Evolutionary conservation across 2,113 vertebrate species (phyloP), one percentile per base, ranked within the genome.

Genomic region (Elaphurus davidianus): DNA sequence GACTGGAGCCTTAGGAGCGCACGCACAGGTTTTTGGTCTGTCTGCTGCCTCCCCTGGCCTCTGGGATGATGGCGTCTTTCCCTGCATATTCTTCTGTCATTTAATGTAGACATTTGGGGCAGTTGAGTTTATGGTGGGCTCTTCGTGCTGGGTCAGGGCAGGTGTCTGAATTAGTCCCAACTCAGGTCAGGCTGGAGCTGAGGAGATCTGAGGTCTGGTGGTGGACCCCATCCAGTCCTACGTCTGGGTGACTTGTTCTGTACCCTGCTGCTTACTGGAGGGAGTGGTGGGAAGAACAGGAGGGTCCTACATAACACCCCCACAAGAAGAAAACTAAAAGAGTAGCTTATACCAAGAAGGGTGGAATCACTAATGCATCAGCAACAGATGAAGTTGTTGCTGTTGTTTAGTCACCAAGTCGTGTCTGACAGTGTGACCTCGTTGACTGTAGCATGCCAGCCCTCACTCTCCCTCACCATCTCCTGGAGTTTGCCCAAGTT

Each of bases 221-320:
- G 21, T 15, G 54, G 17, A 1, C 7, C 0, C 23, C 50, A 16
- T 82, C 47, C 30, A 50, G 55, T 59, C 47, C 33, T 87, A 3
- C 0, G 9, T 14, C 10, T 50, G n/a, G 12, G n/a, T 5, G 50
- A 8, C 12, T n/a, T 62, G 47, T 45, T 30, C 47, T 23, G 1
- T 54, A 1, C 0, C 99, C 99, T 99, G 99, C 98, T 99, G 84
- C 96, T 99, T 89, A 99, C 99, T 5, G 99, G 99, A 86, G 99
- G 99, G n/a, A 99, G 99, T 1, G 99, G 99, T 0, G 99, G 99
- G 1, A 99, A 98, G 27, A 98, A 62, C 98, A 98, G 16, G 99
- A 99, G 90, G 98, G 96, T 40, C 99, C 99, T 91, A 96, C 50
- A 33, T 98, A 98, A 33, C 98, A 97, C 21, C 81, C 97, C 36